A percentile compares a stretch with the other conserved stretches of the same genome.
Conservation (phyloP, 2,888 invertebrate genomes). For the Idaea aversata region DNA sequence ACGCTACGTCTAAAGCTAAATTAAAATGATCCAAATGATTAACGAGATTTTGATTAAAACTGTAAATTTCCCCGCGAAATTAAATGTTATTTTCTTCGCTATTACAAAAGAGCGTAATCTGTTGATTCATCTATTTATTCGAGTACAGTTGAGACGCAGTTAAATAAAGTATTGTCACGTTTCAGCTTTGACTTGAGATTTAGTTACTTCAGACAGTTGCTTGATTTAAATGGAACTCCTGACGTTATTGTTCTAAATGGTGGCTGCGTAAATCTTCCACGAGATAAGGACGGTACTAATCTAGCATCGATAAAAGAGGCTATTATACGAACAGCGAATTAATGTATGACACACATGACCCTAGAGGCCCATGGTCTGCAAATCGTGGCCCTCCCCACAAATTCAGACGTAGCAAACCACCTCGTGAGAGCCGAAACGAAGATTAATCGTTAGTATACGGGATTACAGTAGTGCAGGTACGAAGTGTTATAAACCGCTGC, state of each 20-base stretch:
- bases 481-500: conserved; percentile 27
- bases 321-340: conserved; percentile 70
- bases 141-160: not conserved
- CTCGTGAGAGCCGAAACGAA: conserved; percentile 70
- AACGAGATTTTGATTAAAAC: conserved; percentile 13
- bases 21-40: conserved; percentile 5
- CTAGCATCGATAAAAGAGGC: conserved; percentile 57
- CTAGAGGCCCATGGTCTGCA: conserved; percentile 62
- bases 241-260: conserved; percentile 21
- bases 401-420: conserved; percentile 72
- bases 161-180: not conserved
- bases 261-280: conserved; percentile 26
- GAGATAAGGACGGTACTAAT: conserved; percentile 36
- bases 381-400: conserved; percentile 70
- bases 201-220: not conserved
- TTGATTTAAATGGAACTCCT: conserved; percentile 3
- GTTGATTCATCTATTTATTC: not conserved
- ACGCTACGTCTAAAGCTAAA: not conserved
- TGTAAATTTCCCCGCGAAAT: not conserved
- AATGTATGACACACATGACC: conserved; percentile 68
- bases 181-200: not conserved
- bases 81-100: not conserved
- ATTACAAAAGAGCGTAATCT: not conserved
- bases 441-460: conserved; percentile 66
- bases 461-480: conserved; percentile 57